Conservation (phyloP, 2,113 vertebrate species). For the Xiphophorus hellerii region DNA sequence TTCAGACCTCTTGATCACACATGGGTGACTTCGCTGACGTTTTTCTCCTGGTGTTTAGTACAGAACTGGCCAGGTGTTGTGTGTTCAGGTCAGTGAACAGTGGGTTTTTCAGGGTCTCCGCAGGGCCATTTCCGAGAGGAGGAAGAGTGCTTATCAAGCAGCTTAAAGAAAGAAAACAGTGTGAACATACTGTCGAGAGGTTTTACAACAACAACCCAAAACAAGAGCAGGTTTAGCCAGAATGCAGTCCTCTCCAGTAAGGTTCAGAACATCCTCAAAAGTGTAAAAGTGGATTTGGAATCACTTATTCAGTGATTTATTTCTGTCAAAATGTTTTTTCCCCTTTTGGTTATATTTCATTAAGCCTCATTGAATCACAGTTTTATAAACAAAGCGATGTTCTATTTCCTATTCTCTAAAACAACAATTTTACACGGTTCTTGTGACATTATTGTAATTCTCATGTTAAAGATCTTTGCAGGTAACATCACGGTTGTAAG, state of each 20-base stretch:
- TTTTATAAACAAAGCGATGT: not conserved
- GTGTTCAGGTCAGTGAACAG: slow-evolving; percentile 63
- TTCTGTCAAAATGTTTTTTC: not conserved
- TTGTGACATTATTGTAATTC: not conserved
- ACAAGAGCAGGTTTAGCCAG: not conserved
- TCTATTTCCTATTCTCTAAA: not conserved
- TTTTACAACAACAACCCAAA: not conserved
- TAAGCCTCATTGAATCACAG: not conserved
- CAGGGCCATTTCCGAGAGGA: slow-evolving; percentile 45
- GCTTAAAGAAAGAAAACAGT: slow-evolving; percentile 44
- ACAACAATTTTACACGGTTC: not conserved
- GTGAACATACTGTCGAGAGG: slow-evolving; percentile 8
- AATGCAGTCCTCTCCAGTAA: not conserved
- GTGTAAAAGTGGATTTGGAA: not conserved
- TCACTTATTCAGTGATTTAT: not conserved
- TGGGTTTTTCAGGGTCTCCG: slow-evolving; percentile 36
- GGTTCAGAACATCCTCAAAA: not conserved
- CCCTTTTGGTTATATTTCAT: not conserved
- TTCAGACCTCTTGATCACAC: slow-evolving; percentile 21
- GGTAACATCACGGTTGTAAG: not conserved
- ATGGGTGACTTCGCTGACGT: slow-evolving; percentile 29
- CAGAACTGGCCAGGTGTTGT: slow-evolving; percentile 67
- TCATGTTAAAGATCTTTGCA: not conserved
- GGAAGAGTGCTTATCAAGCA: slow-evolving; percentile 39
- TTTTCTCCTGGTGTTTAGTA: slow-evolving; percentile 42